Conservation (phyloP, 2,113 vertebrate genomes). For the Acanthisitta chloris region DNA sequence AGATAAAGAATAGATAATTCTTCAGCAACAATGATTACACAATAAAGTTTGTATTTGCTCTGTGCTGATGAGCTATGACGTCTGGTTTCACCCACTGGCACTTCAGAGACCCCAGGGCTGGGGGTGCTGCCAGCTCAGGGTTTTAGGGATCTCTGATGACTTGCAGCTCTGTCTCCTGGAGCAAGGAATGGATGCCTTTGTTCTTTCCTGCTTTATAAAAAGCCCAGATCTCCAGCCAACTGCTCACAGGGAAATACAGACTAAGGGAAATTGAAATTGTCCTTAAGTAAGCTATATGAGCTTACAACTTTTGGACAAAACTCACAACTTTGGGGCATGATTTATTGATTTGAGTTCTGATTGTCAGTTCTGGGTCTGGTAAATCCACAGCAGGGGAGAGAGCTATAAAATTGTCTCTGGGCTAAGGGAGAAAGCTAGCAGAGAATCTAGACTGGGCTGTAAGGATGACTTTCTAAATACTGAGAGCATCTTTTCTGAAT, state of each 20-base stretch:
- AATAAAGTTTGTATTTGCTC: slow-evolving; percentile 20
- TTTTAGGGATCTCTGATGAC: background rate
- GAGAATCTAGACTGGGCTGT: background rate
- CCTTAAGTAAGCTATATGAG: background rate
- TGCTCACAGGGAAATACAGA: background rate
- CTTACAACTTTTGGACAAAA: background rate
- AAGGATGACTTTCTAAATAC: background rate
- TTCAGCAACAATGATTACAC: background rate
- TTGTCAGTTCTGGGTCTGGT: background rate
- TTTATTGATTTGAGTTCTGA: background rate
- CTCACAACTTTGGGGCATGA: background rate
- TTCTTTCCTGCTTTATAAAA: background rate
- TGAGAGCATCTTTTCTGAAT: background rate
- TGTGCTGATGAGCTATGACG: background rate
- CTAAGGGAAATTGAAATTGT: background rate
- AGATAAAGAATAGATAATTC: slow-evolving; percentile 32
- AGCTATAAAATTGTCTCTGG: background rate
- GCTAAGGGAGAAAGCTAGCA: background rate
- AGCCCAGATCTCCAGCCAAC: background rate
- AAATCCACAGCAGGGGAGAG: background rate
- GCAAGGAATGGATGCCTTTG: slow-evolving; percentile 16
- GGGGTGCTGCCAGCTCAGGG: background rate
- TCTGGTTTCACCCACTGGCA: background rate
- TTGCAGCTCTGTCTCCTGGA: background rate
- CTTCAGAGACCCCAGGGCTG: background rate